Evolutionary conservation across 2,888 invertebrate species (phyloP).

Genomic region (Lithophane socia): DNA sequence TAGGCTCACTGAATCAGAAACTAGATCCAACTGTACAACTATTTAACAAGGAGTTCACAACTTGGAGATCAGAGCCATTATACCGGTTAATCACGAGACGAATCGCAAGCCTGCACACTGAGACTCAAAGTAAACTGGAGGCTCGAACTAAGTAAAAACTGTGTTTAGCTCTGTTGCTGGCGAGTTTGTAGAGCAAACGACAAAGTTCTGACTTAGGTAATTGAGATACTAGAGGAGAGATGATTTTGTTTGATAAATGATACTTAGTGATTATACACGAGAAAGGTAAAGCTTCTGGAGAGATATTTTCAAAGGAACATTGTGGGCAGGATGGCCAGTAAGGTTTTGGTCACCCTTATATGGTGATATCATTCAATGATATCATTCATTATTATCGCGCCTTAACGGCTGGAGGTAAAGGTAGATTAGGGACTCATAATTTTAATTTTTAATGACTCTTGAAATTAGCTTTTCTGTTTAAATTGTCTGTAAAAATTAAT

Average conservation of each 20-base stretch:
- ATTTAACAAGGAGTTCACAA: conserved; percentile 40
- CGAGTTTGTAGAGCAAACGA: conserved; percentile 19
- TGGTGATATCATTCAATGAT: neutral
- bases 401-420: no score
- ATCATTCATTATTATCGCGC: neutral
- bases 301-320: neutral
- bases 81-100: conserved; percentile 42
- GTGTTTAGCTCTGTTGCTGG: conserved; percentile 28
- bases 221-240: conserved; percentile 27
- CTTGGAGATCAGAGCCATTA: conserved; percentile 47
- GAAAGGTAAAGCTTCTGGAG: neutral
- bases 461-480: no score
- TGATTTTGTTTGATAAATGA: conserved; percentile 23
- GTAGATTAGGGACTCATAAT: no score
- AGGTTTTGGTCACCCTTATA: neutral
- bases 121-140: conserved; percentile 37
- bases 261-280: neutral
- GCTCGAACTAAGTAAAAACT: conserved; percentile 53
- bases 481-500: no score
- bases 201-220: conserved; percentile 41
- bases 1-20: conserved; percentile 4
- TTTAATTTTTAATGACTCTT: no score
- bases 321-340: no score
- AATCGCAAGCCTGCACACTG: conserved; percentile 16
- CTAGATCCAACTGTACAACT: conserved; percentile 17